Evolutionary conservation across 2,888 invertebrate genomes (phyloP).

Genomic region (Sepiola atlantica): DNA sequence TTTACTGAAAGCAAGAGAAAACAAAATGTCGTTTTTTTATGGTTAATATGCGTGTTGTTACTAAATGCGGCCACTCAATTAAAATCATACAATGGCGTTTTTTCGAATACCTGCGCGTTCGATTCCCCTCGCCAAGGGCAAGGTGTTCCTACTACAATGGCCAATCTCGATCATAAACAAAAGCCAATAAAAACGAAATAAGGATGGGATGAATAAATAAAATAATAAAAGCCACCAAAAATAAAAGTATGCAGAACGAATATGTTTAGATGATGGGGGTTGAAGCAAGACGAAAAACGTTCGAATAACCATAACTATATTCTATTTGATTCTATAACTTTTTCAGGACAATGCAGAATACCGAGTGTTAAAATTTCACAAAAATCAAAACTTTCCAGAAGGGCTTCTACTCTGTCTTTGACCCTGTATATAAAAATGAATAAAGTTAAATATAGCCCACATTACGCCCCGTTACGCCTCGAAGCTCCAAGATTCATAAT

Average conservation of each 20-base stretch:
- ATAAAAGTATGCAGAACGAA: not conserved
- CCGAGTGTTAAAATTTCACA: too few species aligned
- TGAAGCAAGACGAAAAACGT: not conserved
- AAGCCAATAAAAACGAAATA: not conserved
- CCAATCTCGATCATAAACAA: not conserved
- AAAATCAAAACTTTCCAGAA: too few species aligned
- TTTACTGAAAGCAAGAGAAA: not conserved
- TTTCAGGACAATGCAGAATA: too few species aligned
- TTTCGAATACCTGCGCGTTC: not conserved
- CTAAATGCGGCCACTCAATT: not conserved
- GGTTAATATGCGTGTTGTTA: not conserved
- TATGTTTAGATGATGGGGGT: not conserved
- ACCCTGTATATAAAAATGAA: too few species aligned
- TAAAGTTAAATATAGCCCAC: too few species aligned
- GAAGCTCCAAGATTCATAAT: too few species aligned
- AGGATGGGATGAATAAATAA: too few species aligned
- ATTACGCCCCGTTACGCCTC: too few species aligned
- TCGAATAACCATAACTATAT: not conserved
- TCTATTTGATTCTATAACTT: too few species aligned
- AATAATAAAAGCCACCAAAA: not conserved
- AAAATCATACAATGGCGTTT: not conserved
- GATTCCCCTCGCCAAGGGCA: not conserved
- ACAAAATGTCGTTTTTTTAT: not conserved
- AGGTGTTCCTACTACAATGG: not conserved
- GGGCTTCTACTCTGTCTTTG: too few species aligned